Conservation (phyloP, 2,797 vertebrate species). For the Rhodeus uyekii region DNA sequence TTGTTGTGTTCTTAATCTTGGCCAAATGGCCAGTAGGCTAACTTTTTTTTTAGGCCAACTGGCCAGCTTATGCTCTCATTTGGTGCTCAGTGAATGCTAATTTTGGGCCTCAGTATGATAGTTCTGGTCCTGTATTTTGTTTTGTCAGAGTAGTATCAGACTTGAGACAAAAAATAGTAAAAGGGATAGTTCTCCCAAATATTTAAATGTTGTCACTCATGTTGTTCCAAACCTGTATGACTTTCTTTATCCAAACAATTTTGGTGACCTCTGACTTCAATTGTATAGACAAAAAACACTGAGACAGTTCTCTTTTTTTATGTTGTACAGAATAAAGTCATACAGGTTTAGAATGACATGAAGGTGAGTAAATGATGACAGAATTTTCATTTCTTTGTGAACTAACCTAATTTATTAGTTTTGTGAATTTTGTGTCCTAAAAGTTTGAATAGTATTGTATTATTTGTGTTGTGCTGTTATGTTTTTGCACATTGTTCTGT, state of each 20-base stretch:
- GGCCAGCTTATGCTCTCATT: background rate
- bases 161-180: background rate
- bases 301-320: background rate
- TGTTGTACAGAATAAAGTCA: background rate
- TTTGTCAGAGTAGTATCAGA: background rate
- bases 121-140: too few relatives aligned
- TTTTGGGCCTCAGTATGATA: background rate
- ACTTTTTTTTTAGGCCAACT: background rate
- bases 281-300: background rate
- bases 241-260: background rate
- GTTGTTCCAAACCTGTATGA: background rate
- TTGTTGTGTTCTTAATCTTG: background rate
- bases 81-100: background rate
- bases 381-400: background rate
- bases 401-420: background rate
- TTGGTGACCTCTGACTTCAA: background rate
- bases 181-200: background rate
- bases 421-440: background rate
- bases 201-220: background rate
- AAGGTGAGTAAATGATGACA: background rate
- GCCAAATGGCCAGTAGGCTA: background rate
- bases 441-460: background rate
- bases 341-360: background rate
- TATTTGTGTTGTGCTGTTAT: background rate
- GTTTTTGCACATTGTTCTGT: background rate